These are phyloP conservation scores for Dipodomys spectabilis DNA, from an alignment of 2,113 vertebrate genomes.

Conservation along the genomic window DNA sequence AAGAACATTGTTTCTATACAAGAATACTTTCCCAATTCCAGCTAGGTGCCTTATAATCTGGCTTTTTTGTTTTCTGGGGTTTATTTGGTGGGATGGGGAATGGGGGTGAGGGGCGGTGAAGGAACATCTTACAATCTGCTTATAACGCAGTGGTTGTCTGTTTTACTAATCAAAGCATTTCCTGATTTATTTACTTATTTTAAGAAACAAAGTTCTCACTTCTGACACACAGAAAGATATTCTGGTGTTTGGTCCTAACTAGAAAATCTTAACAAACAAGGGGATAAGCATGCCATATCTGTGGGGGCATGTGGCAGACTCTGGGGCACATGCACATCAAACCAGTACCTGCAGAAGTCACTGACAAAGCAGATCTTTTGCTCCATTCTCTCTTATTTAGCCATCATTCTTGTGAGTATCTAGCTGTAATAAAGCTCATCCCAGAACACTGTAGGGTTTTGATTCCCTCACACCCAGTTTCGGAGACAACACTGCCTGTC, in stretches of 20 bases:
- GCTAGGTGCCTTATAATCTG: background rate
- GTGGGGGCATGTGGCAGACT: too few species aligned
- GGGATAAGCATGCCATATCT: too few species aligned
- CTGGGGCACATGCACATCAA: too few species aligned
- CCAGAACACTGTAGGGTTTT: background rate
- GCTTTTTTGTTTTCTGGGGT: background rate
- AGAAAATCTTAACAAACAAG: background rate
- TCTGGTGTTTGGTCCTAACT: background rate
- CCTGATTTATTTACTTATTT: background rate
- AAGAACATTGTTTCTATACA: constrained; percentile 8
- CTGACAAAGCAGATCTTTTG: too few species aligned
- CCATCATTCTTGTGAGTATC: background rate
- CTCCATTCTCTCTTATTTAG: background rate
- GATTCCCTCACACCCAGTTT: background rate
- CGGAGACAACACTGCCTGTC: background rate
- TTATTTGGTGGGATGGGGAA: background rate
- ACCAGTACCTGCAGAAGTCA: too few species aligned
- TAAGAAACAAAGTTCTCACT: background rate
- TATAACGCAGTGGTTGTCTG: background rate
- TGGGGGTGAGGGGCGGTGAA: background rate
- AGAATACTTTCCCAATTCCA: constrained; percentile 27
- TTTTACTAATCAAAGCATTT: background rate
- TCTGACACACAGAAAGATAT: background rate
- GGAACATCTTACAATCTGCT: background rate
- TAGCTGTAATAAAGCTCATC: background rate